phyloP scores from a whole-genome alignment of 2,113 vertebrate genomes.

The Scortum barcoo region DNA sequence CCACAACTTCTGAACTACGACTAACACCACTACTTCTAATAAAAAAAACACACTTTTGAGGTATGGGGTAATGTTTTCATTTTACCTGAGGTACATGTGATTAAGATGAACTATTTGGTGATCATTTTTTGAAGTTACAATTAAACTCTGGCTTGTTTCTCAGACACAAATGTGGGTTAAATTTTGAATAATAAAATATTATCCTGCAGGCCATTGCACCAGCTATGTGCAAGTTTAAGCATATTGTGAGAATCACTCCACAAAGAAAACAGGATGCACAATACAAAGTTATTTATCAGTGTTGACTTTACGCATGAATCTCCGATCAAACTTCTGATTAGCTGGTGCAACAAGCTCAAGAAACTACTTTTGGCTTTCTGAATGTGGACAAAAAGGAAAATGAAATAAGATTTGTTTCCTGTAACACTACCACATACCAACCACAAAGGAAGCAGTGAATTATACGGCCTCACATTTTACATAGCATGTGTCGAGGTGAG shows the following conservation, averaged over 20 bases:
- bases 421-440: conserved; percentile 73
- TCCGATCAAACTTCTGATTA: conserved; percentile 20
- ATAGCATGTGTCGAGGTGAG: conserved; percentile 43
- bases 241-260: not conserved
- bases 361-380: conserved; percentile 13
- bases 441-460: conserved; percentile 27
- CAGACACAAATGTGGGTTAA: conserved; percentile 9
- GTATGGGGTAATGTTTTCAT: conserved; percentile 66
- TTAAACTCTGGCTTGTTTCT: conserved; percentile 12
- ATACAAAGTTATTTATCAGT: conserved; percentile 19
- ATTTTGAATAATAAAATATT: not conserved
- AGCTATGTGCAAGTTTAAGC: conserved; percentile 17
- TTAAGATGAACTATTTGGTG: not conserved
- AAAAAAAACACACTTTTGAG: conserved; percentile 33
- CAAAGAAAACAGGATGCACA: not conserved
- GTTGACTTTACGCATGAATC: not conserved
- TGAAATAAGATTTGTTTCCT: conserved; percentile 5
- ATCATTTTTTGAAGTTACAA: too few relatives aligned
- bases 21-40: conserved; percentile 20
- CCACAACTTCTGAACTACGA: conserved; percentile 55
- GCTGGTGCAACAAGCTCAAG: conserved; percentile 31
- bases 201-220: conserved; percentile 39
- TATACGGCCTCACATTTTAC: too few relatives aligned
- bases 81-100: not conserved
- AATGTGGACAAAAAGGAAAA: not conserved